Percentiles rank a stretch among this genome's conserved stretches.
Conservation (phyloP, 2,113 vertebrate genomes). For the Cyanocitta stelleri region DNA sequence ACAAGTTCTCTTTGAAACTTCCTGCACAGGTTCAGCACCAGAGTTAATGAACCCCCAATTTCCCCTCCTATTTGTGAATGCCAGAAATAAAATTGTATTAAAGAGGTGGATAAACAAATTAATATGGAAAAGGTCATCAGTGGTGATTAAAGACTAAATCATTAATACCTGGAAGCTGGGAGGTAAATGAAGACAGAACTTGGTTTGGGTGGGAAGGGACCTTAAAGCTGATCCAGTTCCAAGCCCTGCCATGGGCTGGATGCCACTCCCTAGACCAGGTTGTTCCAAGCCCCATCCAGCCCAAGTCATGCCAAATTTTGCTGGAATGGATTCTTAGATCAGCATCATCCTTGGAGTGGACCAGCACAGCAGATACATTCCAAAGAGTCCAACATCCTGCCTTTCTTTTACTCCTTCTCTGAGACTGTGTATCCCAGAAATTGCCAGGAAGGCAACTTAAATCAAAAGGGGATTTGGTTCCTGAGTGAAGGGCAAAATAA, state of each 20-base stretch:
- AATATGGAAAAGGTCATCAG: neutral
- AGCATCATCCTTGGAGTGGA: neutral
- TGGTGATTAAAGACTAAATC: neutral
- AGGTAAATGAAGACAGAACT: neutral
- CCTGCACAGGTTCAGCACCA: neutral
- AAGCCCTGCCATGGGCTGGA: neutral
- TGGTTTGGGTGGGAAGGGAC: neutral
- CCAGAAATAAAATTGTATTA: neutral
- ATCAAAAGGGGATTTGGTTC: neutral
- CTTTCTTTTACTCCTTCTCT: neutral
- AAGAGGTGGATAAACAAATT: neutral
- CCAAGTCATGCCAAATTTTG: accelerated
- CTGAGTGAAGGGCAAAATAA: neutral
- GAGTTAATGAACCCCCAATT: neutral
- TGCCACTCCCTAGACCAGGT: neutral
- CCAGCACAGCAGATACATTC: neutral
- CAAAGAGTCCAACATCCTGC: neutral
- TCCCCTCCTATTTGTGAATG: neutral
- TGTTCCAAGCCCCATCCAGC: neutral
- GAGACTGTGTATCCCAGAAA: neutral
- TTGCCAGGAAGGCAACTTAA: neutral
- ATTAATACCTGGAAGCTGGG: neutral
- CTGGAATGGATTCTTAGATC: neutral
- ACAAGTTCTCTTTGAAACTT: neutral
- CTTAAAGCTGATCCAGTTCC: neutral